Conservation (phyloP, 2,113 vertebrate species). For the Chionomys nivalis region DNA sequence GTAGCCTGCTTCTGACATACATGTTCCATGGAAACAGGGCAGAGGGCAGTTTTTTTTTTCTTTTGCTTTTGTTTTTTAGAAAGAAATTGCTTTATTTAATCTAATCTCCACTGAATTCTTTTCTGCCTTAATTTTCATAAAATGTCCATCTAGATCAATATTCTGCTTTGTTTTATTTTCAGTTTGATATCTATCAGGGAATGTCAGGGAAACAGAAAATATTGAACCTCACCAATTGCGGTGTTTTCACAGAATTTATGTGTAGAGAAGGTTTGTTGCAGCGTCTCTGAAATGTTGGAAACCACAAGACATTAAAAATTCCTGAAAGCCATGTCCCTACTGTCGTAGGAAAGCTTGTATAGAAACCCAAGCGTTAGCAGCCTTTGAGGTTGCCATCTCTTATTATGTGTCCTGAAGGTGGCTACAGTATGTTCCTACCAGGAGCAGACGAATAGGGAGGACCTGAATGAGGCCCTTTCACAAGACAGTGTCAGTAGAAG, state of each 20-base stretch:
- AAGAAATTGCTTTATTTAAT: background rate
- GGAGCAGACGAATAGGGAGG: background rate
- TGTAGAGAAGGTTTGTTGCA: background rate
- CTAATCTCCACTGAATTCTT: background rate
- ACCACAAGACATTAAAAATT: background rate
- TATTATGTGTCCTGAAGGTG: background rate
- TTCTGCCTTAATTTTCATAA: conserved; percentile 36
- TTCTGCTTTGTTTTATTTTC: conserved; percentile 27
- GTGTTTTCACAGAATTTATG: background rate
- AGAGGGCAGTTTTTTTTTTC: background rate
- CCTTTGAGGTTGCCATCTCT: background rate
- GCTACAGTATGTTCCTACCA: background rate
- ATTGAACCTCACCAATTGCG: background rate
- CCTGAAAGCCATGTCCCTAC: background rate
- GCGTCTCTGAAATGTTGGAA: background rate
- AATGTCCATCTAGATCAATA: background rate
- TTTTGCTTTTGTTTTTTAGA: background rate
- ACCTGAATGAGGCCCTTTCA: background rate
- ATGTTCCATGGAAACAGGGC: conserved; percentile 8
- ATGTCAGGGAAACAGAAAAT: conserved; percentile 6
- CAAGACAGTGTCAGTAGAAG: background rate
- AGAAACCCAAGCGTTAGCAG: background rate
- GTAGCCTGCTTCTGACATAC: background rate
- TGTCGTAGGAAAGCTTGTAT: background rate
- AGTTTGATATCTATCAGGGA: background rate